Conservation (phyloP, 2,797 vertebrate genomes). For the Geotria australis region DNA sequence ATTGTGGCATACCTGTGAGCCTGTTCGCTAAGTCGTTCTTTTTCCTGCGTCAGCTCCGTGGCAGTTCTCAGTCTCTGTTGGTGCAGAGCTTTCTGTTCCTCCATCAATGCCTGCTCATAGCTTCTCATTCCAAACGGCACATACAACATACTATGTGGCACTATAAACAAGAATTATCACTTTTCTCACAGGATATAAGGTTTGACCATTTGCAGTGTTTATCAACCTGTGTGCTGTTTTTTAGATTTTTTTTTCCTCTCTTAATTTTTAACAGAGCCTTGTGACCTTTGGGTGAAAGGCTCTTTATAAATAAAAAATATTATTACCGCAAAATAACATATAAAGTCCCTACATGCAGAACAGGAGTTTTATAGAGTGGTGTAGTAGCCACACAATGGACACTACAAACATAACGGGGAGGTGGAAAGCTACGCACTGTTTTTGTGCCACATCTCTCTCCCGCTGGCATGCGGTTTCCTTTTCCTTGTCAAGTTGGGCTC, state of each 20-base stretch:
- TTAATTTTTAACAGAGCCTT: too few relatives aligned
- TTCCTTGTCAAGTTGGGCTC: constrained; percentile 32
- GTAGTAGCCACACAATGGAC: not conserved
- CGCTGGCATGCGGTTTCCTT: constrained; percentile 34
- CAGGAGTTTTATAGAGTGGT: not conserved
- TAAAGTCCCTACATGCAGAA: too few relatives aligned
- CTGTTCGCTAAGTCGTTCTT: constrained; percentile 42
- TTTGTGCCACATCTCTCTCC: constrained; percentile 35
- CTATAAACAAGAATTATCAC: too few relatives aligned
- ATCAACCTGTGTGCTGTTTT: too few relatives aligned
- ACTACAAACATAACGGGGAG: not conserved
- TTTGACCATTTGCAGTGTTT: too few relatives aligned
- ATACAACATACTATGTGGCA: too few relatives aligned
- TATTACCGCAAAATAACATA: too few relatives aligned
- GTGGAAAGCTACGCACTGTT: constrained; percentile 13
- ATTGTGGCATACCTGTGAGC: constrained; percentile 24
- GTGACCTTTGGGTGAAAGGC: too few relatives aligned
- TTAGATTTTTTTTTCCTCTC: too few relatives aligned
- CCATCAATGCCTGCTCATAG: constrained; percentile 57
- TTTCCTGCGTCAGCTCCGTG: constrained; percentile 49
- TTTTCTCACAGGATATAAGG: too few relatives aligned
- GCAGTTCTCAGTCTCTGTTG: constrained; percentile 51
- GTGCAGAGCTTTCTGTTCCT: constrained; percentile 44
- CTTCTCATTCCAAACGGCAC: constrained; percentile 8
- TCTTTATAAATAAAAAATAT: too few relatives aligned